Conservation (phyloP, 2,888 invertebrate genomes). For the Beris morrisii region DNA sequence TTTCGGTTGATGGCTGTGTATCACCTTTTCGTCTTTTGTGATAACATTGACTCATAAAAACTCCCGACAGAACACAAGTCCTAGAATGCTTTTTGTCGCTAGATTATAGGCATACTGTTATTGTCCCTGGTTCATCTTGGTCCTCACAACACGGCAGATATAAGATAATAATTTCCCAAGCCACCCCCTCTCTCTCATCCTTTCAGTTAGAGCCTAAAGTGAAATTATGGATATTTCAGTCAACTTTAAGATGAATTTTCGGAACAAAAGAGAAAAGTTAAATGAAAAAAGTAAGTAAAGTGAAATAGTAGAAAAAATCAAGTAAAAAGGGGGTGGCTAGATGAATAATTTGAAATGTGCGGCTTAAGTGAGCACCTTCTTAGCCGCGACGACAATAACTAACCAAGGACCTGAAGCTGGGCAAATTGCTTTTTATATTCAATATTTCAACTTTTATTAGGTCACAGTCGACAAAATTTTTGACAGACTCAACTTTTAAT, state of each 20-base stretch:
- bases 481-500: not conserved
- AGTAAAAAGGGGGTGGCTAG: not conserved
- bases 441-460: conserved; percentile 34
- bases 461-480: conserved; percentile 28
- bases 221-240: conserved; percentile 8
- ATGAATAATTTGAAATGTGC: not conserved
- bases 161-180: not conserved
- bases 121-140: conserved; percentile 12
- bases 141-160: not conserved
- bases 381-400: conserved; percentile 10
- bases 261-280: conserved; percentile 14
- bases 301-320: conserved; percentile 17
- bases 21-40: conserved; percentile 33
- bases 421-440: conserved; percentile 31
- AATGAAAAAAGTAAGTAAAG: conserved; percentile 20
- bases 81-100: conserved; percentile 25
- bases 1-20: conserved; percentile 5
- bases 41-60: conserved; percentile 24
- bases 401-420: not conserved
- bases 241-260: conserved; percentile 19
- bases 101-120: conserved; percentile 32
- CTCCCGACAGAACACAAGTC: conserved; percentile 17
- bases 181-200: not conserved
- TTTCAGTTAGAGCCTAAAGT: not conserved
- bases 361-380: conserved; percentile 23